Percentiles rank a stretch among this genome's conserved stretches.
Evolutionary conservation across 2,113 vertebrate genomes (phyloP).

Genomic region (Malurus melanocephalus): DNA sequence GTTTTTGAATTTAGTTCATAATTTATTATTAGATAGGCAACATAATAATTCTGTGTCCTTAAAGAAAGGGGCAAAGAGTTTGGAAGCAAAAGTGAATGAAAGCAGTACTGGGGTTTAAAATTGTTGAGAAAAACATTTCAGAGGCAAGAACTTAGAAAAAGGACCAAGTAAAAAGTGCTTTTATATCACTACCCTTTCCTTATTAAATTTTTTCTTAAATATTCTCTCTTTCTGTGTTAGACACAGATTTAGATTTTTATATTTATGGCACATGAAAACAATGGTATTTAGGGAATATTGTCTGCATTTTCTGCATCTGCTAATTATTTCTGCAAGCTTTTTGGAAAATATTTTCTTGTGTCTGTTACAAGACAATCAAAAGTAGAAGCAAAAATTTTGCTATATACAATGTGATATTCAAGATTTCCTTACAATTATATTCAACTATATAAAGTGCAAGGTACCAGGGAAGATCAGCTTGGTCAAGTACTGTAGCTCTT

Average conservation of each 20-base stretch:
- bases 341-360: not conserved
- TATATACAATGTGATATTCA: not conserved
- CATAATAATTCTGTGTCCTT: not conserved
- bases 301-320: not conserved
- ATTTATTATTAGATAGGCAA: not conserved
- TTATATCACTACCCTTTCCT: not conserved
- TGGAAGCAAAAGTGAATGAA: not conserved
- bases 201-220: not conserved
- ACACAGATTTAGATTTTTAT: not conserved
- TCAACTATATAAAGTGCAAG: not conserved
- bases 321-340: not conserved
- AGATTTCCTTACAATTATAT: not conserved
- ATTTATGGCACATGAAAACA: not conserved
- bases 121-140: not conserved
- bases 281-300: not conserved
- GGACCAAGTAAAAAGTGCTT: not conserved
- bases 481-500: not conserved
- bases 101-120: not conserved
- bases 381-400: not conserved
- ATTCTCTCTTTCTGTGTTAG: not conserved
- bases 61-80: not conserved
- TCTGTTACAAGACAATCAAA: not conserved
- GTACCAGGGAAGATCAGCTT: not conserved
- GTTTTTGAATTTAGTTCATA: not conserved
- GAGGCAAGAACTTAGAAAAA: not conserved